Evolutionary conservation across 2,888 invertebrate species (phyloP).

Genomic region (Leucophenga montana): DNA sequence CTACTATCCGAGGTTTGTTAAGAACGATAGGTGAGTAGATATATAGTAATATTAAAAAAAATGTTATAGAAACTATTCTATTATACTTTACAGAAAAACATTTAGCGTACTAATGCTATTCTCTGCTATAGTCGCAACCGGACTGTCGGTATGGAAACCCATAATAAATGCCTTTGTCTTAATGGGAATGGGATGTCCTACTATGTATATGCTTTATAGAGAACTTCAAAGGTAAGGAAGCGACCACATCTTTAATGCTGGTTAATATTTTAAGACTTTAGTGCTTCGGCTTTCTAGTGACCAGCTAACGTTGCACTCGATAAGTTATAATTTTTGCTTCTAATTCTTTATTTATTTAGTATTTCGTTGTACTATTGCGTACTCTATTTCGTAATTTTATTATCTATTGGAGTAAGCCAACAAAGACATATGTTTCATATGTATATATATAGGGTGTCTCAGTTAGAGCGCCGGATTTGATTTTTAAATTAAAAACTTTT

Average conservation of each 20-base stretch:
- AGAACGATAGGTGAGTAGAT: constrained; percentile 77
- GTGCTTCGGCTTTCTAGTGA: neutral
- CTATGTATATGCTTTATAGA: constrained; percentile 78
- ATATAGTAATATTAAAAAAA: neutral
- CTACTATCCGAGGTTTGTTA: constrained; percentile 80
- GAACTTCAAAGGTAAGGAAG: constrained; percentile 79
- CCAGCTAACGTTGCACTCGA: neutral
- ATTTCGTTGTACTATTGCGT: neutral
- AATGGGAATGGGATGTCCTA: constrained; percentile 83
- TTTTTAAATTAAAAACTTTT: no score
- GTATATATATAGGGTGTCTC: no score
- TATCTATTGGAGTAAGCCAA: neutral
- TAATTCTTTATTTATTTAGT: neutral
- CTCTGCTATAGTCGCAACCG: constrained; percentile 79
- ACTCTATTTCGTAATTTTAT: neutral
- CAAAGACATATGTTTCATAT: constrained; percentile 11
- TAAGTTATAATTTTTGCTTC: neutral
- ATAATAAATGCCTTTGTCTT: constrained; percentile 87
- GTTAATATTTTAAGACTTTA: neutral
- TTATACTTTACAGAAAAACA: constrained; percentile 74
- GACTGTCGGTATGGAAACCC: constrained; percentile 82
- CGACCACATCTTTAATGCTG: neutral
- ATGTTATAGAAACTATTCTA: neutral
- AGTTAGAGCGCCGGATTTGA: no score
- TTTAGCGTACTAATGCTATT: constrained; percentile 78